Evolutionary conservation across 2,797 vertebrate species (phyloP).

Genomic region (Champsocephalus gunnari): DNA sequence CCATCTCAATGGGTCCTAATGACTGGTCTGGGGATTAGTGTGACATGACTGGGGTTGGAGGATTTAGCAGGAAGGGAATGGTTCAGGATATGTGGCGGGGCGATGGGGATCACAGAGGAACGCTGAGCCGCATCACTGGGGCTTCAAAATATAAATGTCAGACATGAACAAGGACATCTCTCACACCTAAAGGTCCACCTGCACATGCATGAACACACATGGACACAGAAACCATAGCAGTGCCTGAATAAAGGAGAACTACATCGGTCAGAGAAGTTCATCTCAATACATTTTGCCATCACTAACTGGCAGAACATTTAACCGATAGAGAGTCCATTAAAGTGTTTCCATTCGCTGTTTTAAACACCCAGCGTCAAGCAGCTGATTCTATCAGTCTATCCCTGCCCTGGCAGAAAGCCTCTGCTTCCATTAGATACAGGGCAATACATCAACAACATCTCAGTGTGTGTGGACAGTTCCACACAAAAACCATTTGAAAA

Average conservation of each 20-base stretch:
- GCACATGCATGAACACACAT: not conserved
- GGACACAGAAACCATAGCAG: not conserved
- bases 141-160: not conserved
- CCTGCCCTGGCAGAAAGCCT: constrained; percentile 10
- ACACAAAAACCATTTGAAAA: constrained; percentile 18
- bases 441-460: constrained; percentile 31
- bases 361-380: constrained; percentile 29
- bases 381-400: constrained; percentile 44
- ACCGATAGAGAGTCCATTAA: constrained; percentile 28
- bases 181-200: not conserved
- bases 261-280: not conserved
- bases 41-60: constrained; percentile 38
- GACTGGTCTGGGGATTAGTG: constrained; percentile 54
- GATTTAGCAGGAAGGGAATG: constrained; percentile 30
- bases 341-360: constrained; percentile 24
- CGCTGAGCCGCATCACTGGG: not conserved
- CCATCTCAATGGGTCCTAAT: constrained; percentile 62
- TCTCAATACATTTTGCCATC: constrained; percentile 10
- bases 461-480: constrained; percentile 17
- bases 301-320: constrained; percentile 21
- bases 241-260: not conserved
- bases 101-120: not conserved
- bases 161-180: not conserved
- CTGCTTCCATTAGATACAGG: constrained; percentile 4
- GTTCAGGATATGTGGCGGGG: constrained; percentile 1